Percentiles rank a stretch among this genome's conserved stretches.
phyloP scores from a whole-genome alignment of 2,797 vertebrate species.

The Phyllotis vaccarum region DNA sequence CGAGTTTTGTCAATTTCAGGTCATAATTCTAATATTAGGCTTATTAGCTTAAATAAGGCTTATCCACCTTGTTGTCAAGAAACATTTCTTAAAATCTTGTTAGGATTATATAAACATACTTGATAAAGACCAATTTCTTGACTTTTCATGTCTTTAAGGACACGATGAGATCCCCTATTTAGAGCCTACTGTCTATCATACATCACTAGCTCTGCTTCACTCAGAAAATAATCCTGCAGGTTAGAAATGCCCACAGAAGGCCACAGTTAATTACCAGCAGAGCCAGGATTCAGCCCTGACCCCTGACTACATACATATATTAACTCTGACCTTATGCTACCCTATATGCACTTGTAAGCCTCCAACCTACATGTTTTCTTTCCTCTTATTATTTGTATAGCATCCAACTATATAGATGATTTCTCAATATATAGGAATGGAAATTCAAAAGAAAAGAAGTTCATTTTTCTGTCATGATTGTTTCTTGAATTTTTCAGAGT shows the following conservation, averaged over 20 bases:
- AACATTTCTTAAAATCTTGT: background rate
- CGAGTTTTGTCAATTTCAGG: background rate
- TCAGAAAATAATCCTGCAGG: background rate
- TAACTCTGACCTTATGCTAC: background rate
- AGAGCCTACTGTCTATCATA: background rate
- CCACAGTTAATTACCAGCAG: background rate
- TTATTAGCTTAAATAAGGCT: background rate
- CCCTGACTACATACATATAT: background rate
- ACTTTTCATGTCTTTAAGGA: conserved; percentile 1
- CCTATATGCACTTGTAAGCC: background rate
- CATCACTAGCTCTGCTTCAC: background rate
- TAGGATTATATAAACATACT: conserved; percentile 10
- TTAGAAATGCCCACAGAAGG: background rate
- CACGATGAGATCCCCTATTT: background rate
- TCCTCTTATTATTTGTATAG: conserved; percentile 6
- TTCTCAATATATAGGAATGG: background rate
- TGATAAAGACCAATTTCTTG: background rate
- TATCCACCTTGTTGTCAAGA: background rate
- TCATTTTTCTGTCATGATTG: background rate
- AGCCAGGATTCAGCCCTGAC: background rate
- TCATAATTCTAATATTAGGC: background rate
- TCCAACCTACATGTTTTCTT: background rate
- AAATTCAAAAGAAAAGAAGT: background rate
- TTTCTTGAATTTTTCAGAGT: background rate
- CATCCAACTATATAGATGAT: background rate